Evolutionary conservation across 64 coral and sea anemone genomes (phyloP).

Genomic region (Montipora efflorescens): DNA sequence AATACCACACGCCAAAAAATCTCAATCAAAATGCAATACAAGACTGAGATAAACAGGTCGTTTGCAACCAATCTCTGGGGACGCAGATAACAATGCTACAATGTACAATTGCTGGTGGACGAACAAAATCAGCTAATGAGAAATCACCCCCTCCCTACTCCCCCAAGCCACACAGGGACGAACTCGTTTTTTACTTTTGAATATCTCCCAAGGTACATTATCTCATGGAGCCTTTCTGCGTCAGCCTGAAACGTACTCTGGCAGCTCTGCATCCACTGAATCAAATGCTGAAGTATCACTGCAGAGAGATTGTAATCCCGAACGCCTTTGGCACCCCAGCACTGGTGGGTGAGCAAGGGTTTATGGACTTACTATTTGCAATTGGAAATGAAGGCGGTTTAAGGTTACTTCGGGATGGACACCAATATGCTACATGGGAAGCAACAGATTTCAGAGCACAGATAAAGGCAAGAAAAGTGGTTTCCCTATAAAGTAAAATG

Average conservation of each 20-base stretch:
- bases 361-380: conserved; percentile 59
- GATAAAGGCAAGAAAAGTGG: conserved; percentile 20
- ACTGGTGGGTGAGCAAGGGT: background rate
- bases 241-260: conserved; percentile 58
- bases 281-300: conserved; percentile 75
- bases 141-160: too few relatives aligned
- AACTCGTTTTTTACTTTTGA: background rate
- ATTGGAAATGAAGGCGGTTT: conserved; percentile 47
- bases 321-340: conserved; percentile 57
- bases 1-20: too few relatives aligned
- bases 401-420: conserved; percentile 4
- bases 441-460: conserved; percentile 41
- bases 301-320: conserved; percentile 43
- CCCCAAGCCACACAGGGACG: too few relatives aligned
- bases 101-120: too few relatives aligned
- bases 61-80: too few relatives aligned
- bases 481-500: too few relatives aligned
- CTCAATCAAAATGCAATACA: too few relatives aligned
- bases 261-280: conserved; percentile 62
- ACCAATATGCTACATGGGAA: conserved; percentile 36
- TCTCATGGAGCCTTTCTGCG: conserved; percentile 66
- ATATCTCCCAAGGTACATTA: conserved; percentile 52
- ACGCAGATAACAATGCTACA: too few relatives aligned
- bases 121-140: too few relatives aligned
- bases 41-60: too few relatives aligned